Conservation (phyloP, 2,797 vertebrate species). For the Prionace glauca region DNA sequence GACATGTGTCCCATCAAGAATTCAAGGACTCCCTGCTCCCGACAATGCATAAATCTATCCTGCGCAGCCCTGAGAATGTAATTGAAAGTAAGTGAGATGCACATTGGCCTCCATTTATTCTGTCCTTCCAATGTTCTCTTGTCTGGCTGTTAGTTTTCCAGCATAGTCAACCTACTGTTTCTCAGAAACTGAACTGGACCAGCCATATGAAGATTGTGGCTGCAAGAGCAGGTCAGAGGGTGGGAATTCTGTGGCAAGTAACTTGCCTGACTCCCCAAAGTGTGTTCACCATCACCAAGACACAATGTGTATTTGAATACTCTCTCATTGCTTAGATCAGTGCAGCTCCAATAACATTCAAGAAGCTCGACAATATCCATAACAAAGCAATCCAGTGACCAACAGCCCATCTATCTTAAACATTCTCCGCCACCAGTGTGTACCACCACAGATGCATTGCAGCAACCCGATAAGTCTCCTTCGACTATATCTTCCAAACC, state of each 20-base stretch:
- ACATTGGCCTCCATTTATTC: neutral
- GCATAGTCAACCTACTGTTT: neutral
- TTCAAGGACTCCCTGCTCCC: constrained; percentile 88
- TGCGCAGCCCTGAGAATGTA: constrained; percentile 89
- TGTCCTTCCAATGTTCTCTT: neutral
- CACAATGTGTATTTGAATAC: neutral
- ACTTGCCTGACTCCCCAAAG: neutral
- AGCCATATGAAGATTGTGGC: neutral
- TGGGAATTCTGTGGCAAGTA: neutral
- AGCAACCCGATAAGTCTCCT: no score
- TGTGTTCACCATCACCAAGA: neutral
- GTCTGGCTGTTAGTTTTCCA: neutral
- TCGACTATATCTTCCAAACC: no score
- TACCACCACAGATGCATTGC: no score
- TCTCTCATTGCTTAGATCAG: neutral
- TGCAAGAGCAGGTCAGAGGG: neutral
- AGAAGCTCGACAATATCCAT: no score
- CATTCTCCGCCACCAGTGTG: no score
- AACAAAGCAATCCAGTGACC: no score
- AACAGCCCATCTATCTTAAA: no score
- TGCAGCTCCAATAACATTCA: neutral
- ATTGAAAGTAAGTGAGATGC: constrained; percentile 74
- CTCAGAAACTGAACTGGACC: neutral
- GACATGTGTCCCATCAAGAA: constrained; percentile 78
- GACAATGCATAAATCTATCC: constrained; percentile 82